Evolutionary conservation across 2,888 invertebrate genomes (phyloP), one percentile per base, ranked within the genome.

Genomic region (Anticlea derivata): DNA sequence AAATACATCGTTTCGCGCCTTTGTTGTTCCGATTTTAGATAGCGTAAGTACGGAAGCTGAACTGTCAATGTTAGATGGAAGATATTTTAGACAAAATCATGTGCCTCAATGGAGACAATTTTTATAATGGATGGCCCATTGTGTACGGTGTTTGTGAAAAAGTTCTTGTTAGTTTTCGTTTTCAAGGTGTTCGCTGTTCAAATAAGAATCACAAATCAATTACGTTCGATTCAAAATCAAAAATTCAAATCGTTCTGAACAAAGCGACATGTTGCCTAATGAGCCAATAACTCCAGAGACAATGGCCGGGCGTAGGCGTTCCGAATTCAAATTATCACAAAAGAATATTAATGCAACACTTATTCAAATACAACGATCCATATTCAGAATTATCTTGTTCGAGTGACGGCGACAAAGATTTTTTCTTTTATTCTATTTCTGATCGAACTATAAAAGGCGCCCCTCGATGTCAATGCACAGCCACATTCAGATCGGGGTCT

Each of bases 301-400:
- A 90, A 90, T 90, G 80, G 76, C 69, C 48, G 34, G 40, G 73
- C 77, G 89, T 87, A 80, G 89, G 89, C 83, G 87, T 79, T 78
- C 77, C 78, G 77, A 86, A 86, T 81, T 83, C 82, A 83, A 84
- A 86, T 87, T 85, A 87, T 83, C 86, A 86, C 86, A 86, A 86
- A 88, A 86, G 90, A 88, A 88, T 88, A 88, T 87, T 89, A 87
- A 90, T 87, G 89, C 80, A 78, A 83, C 88, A 86, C 85, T 90
- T 86, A 89, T 89, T 90, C 89, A 89, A 88, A 90, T 88, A 77
- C 73, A 75, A 67, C 73, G 82, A 82, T 85, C 82, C 83, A 85
- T 86, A 86, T 87, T 86, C 86, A 85, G 78, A 84, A 85, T 80
- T 84, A 80, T 84, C 83, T 80, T 79, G 81, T 83, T 83, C 81